Conservation (phyloP, 2,888 invertebrate species). For the Biston stratarius region DNA sequence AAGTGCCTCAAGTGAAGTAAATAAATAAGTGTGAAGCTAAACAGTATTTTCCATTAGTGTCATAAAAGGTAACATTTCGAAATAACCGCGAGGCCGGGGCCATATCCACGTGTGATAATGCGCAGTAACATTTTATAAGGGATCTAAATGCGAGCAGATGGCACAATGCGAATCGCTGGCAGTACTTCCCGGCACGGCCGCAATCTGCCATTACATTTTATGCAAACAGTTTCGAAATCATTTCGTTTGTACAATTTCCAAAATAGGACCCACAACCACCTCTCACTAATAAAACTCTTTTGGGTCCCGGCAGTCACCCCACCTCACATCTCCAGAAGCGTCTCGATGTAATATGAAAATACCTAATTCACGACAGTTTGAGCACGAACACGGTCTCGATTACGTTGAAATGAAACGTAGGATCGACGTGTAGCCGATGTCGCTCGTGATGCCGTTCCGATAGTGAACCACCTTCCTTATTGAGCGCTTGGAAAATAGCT, state of each 20-base stretch:
- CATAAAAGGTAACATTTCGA: slow-evolving; percentile 80
- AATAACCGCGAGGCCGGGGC: slow-evolving; percentile 75
- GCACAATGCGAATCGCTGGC: slow-evolving; percentile 78
- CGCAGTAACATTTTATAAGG: slow-evolving; percentile 85
- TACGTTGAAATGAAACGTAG: slow-evolving; percentile 35
- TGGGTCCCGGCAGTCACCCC: neutral
- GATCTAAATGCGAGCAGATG: slow-evolving; percentile 84
- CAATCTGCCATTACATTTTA: slow-evolving; percentile 84
- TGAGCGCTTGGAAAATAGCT: slow-evolving; percentile 41
- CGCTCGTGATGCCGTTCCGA: slow-evolving; percentile 34
- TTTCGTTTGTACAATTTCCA: slow-evolving; percentile 71
- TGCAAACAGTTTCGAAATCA: slow-evolving; percentile 77
- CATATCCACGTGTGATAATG: slow-evolving; percentile 83
- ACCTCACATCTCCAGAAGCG: neutral
- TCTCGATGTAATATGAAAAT: slow-evolving; percentile 17
- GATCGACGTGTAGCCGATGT: slow-evolving; percentile 33
- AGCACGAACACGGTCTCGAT: slow-evolving; percentile 28
- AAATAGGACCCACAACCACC: slow-evolving; percentile 50
- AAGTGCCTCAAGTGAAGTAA: slow-evolving; percentile 56
- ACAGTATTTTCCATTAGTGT: slow-evolving; percentile 82
- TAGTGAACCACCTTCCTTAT: slow-evolving; percentile 41
- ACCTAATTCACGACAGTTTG: slow-evolving; percentile 34
- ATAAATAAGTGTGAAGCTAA: slow-evolving; percentile 72
- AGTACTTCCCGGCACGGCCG: slow-evolving; percentile 75
- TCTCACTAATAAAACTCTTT: slow-evolving; percentile 20